These are phyloP conservation scores for Oncorhynchus kisutch DNA, from an alignment of 2,113 vertebrate species.

Conservation along the genomic window DNA sequence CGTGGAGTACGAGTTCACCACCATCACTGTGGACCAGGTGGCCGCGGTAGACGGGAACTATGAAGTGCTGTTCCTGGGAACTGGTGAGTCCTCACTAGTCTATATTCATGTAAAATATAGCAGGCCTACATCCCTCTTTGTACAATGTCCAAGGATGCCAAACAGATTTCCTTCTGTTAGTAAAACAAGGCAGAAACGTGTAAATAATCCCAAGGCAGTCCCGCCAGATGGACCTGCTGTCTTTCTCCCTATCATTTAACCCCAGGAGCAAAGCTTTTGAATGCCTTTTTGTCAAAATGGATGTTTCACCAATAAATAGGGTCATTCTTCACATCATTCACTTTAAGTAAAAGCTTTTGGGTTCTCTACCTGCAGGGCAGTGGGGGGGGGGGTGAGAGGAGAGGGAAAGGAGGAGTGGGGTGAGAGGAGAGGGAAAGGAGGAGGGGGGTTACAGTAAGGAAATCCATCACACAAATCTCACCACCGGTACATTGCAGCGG, in stretches of 20 bases:
- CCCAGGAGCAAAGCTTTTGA: slow-evolving; percentile 48
- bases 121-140: not conserved
- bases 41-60: slow-evolving; percentile 95
- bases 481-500: slow-evolving; percentile 24
- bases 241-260: slow-evolving; percentile 54
- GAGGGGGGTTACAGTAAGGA: slow-evolving; percentile 27
- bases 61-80: slow-evolving; percentile 98
- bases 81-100: slow-evolving; percentile 76
- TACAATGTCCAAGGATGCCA: no score
- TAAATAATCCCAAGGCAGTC: not conserved
- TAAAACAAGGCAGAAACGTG: no score
- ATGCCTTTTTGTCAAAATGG: slow-evolving; percentile 40
- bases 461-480: slow-evolving; percentile 61
- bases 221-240: slow-evolving; percentile 36
- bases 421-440: not conserved
- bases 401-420: slow-evolving; percentile 8
- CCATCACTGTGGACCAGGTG: slow-evolving; percentile 95
- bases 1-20: slow-evolving; percentile 94
- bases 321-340: slow-evolving; percentile 37
- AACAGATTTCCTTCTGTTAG: no score
- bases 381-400: slow-evolving; percentile 12
- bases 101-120: not conserved
- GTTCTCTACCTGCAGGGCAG: slow-evolving; percentile 49
- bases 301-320: slow-evolving; percentile 53
- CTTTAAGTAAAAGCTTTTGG: slow-evolving; percentile 51